Evolutionary conservation across 92 coral and sea anemone genomes (phyloP).

Genomic region (Siderastrea siderea): DNA sequence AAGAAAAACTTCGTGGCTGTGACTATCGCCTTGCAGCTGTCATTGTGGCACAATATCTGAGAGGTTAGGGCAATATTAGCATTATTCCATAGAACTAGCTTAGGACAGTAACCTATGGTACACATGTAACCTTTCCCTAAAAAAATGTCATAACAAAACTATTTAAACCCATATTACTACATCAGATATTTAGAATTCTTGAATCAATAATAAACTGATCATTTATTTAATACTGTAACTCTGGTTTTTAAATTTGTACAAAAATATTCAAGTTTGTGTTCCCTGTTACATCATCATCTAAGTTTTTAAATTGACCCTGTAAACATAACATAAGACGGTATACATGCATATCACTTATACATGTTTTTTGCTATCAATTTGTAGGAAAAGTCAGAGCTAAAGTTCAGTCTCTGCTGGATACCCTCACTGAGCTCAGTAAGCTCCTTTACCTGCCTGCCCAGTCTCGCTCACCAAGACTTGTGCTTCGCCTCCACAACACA

Average conservation of each 20-base stretch:
- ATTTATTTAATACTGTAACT: too few species aligned
- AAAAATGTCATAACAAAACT: too few species aligned
- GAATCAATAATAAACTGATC: too few species aligned
- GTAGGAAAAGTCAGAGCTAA: conserved; percentile 52
- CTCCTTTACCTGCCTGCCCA: conserved; percentile 50
- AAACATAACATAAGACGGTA: too few species aligned
- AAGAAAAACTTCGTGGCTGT: conserved; percentile 57
- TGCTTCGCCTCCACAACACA: conserved; percentile 49
- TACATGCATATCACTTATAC: neutral
- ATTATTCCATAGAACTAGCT: neutral
- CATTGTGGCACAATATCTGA: conserved; percentile 43
- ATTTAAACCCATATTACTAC: too few species aligned
- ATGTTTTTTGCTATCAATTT: neutral
- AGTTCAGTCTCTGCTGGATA: conserved; percentile 60
- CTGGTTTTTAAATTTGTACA: too few species aligned
- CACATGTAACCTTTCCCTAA: neutral
- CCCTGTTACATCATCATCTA: too few species aligned
- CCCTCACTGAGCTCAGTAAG: conserved; percentile 61
- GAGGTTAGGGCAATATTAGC: conserved; percentile 29
- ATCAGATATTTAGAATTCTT: too few species aligned
- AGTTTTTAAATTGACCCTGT: too few species aligned
- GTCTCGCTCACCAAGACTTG: conserved; percentile 48
- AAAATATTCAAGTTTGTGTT: too few species aligned
- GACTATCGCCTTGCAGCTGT: conserved; percentile 57
- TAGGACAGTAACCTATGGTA: too few species aligned